Base-by-base conservation (phyloP, 1,140 invertebrate species). In the Samia ricini region DNA sequence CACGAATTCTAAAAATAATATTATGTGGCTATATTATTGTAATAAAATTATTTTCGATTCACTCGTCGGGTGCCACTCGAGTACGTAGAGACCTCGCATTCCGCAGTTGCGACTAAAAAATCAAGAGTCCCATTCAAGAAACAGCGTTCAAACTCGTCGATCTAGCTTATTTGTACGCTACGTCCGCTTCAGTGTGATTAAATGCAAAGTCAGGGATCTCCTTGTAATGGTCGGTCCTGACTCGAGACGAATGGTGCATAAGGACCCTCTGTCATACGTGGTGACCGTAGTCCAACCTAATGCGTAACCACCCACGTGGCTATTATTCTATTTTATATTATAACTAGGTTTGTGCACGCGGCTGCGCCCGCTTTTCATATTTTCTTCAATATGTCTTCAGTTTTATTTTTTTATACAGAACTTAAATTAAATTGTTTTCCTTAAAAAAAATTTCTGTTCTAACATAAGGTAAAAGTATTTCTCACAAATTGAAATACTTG, bases 61-160 rank as follows among this genome's bases (percentile, higher is more conserved):
- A 52, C 10, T 21, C 22, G 51, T 52, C 19, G 22, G 51, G 19
- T 52, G 51, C 19, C 51, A 52, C 51, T 52, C 51, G 15, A 52
- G 33, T 42, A 3, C 22, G 19, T 20, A 4, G 5, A 23, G 67
- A 74, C 74, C 71, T 81, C 69, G 77, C 76, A 82, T 86, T 81
- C 77, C 79, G 65, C 73, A 64, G 77, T 69, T 70, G 73, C 79
- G 76, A 77, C 74, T 83, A 86, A 83, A 84, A 73, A 36, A 60
- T 56, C 59, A 62, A 71, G 61, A 58, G 64, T 8, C 21, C 36
- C 21, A 51, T 51, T 51, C 15, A 51, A 60, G 63, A 60, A 64
- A 36, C 52, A 36, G 26, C 4, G 49, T 51, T 18, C 49, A 18
- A 51, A 51, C 15, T 21, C 49, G 12, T 24, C 61, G 54, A 63